Evolutionary conservation across 2,797 vertebrate species (phyloP).

Genomic region (Pteropus rufus): DNA sequence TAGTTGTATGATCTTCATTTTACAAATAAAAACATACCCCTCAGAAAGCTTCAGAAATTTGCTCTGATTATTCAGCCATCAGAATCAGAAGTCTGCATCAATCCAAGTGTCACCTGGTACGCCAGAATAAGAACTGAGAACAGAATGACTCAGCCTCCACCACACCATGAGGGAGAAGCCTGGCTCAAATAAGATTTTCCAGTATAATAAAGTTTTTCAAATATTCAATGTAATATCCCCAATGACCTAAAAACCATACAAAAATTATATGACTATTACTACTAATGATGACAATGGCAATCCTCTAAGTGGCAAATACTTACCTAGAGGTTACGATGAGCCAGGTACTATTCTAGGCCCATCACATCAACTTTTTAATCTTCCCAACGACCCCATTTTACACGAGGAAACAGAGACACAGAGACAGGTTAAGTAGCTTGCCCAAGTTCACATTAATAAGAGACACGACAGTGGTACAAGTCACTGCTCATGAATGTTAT

Average conservation of each 20-base stretch:
- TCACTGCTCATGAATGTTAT: not conserved
- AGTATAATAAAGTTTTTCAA: not conserved
- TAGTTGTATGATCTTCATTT: not conserved
- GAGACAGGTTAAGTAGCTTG: not conserved
- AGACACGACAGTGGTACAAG: not conserved
- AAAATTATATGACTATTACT: not conserved
- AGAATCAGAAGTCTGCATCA: not conserved
- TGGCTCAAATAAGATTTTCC: not conserved
- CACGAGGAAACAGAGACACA: not conserved
- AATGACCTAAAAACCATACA: not conserved
- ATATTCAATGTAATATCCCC: not conserved
- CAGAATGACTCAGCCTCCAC: not conserved
- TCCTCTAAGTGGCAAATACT: not conserved
- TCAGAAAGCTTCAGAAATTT: not conserved
- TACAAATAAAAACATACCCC: not conserved
- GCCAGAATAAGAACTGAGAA: not conserved
- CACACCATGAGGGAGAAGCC: not conserved
- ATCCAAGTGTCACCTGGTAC: not conserved
- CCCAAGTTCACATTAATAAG: not conserved
- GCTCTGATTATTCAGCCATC: not conserved
- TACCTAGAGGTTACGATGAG: not conserved
- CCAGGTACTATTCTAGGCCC: not conserved
- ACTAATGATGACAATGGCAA: not conserved
- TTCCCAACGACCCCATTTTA: not conserved
- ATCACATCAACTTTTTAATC: not conserved